Conservation (phyloP, 2,888 invertebrate species). For the Tolmerus cingulatus region DNA sequence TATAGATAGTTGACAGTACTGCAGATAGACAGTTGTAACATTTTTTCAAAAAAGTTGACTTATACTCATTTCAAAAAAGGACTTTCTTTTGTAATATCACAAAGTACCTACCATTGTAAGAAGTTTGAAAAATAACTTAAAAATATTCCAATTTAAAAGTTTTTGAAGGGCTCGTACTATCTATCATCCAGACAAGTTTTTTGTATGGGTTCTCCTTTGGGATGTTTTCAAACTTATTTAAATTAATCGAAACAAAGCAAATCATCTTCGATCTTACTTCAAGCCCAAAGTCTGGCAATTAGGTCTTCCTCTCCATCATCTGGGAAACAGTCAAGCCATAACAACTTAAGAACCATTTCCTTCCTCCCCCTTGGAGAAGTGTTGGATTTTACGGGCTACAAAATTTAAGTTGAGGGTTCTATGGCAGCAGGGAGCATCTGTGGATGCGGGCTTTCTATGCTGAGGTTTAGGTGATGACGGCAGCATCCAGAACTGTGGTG, state of each 20-base stretch:
- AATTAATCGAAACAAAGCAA: slow-evolving; percentile 17
- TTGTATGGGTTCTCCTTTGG: neutral
- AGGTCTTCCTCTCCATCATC: neutral
- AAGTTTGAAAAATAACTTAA: neutral
- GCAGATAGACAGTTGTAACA: too few species aligned
- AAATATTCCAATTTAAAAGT: neutral
- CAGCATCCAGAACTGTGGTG: neutral
- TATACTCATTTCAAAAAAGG: too few species aligned
- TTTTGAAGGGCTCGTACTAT: neutral
- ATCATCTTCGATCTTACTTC: neutral
- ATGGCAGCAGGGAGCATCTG: neutral
- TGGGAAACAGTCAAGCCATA: neutral
- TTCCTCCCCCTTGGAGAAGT: neutral
- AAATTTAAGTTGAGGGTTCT: neutral
- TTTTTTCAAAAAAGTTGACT: too few species aligned
- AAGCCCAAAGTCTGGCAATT: neutral
- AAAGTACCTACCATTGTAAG: too few species aligned
- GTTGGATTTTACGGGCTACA: neutral
- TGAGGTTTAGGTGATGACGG: neutral
- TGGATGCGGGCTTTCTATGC: neutral
- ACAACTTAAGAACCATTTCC: neutral
- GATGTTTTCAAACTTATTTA: neutral
- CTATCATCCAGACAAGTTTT: neutral
- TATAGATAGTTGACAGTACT: too few species aligned
- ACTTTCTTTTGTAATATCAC: too few species aligned